Evolutionary conservation across 2,888 invertebrate genomes (phyloP).

Genomic region (Lypha dubia): DNA sequence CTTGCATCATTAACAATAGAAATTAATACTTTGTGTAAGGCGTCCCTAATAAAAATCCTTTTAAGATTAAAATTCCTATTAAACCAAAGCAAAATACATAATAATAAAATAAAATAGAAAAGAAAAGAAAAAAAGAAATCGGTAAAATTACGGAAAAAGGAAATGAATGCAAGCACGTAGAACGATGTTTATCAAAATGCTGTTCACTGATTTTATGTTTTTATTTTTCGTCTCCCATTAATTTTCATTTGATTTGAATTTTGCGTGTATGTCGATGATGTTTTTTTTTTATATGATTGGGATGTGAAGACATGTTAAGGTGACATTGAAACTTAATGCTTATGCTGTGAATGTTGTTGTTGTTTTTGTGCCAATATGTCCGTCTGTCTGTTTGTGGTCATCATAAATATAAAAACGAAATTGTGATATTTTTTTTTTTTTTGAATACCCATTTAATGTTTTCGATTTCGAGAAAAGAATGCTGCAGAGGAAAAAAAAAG

Average conservation of each 20-base stretch:
- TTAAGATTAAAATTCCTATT: conserved; percentile 75
- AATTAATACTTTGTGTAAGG: conserved; percentile 58
- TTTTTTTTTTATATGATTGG: conserved; percentile 39
- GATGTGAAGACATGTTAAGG: conserved; percentile 55
- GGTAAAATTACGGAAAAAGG: conserved; percentile 57
- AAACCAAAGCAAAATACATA: conserved; percentile 69
- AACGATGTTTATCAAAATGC: conserved; percentile 67
- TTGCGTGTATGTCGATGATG: conserved; percentile 33
- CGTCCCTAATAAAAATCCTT: conserved; percentile 78
- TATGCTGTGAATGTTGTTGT: conserved; percentile 10
- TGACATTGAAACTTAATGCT: conserved; percentile 61
- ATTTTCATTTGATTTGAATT: conserved; percentile 65
- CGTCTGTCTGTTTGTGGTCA: conserved; percentile 45
- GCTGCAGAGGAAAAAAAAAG: background rate
- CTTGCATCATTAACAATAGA: conserved; percentile 42
- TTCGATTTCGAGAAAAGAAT: background rate
- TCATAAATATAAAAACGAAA: conserved; percentile 59
- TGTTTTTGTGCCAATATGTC: background rate
- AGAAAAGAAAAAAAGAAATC: background rate
- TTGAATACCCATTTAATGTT: background rate
- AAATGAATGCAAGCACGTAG: conserved; percentile 71
- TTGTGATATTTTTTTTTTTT: conserved; percentile 38
- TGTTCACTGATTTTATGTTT: conserved; percentile 53
- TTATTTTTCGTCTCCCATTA: conserved; percentile 44
- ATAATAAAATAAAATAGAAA: conserved; percentile 53